Percentiles rank a stretch among this genome's conserved stretches.
Evolutionary conservation across 2,113 vertebrate species (phyloP).

Genomic region (Microtus ochrogaster): DNA sequence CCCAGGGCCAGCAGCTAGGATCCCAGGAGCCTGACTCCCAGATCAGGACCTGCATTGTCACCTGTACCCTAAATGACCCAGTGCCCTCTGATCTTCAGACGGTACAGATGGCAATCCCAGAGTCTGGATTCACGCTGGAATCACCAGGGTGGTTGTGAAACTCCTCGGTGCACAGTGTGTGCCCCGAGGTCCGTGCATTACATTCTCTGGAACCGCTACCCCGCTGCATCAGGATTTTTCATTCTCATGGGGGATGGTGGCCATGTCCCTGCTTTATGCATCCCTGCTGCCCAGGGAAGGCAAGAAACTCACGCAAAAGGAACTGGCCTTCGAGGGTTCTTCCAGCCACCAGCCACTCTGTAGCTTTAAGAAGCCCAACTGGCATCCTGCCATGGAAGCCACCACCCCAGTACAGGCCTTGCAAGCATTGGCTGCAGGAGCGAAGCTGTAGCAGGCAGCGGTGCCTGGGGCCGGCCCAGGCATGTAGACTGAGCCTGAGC

Average conservation of each 20-base stretch:
- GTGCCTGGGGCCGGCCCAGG: neutral
- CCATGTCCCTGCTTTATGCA: neutral
- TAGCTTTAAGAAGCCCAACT: conserved; percentile 52
- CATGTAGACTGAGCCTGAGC: neutral
- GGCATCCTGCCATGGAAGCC: neutral
- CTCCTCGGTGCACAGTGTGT: neutral
- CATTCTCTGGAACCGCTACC: neutral
- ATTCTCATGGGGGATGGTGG: neutral
- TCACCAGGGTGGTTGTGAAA: neutral
- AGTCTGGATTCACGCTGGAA: neutral
- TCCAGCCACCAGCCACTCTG: neutral
- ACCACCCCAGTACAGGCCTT: neutral
- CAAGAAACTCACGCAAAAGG: neutral
- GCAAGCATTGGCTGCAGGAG: neutral
- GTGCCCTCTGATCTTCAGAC: neutral
- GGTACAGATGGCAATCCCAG: neutral
- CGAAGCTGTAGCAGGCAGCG: neutral
- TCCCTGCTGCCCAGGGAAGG: neutral
- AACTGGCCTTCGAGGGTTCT: too few relatives aligned
- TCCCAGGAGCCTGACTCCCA: neutral
- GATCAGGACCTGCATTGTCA: neutral
- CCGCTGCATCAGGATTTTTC: neutral
- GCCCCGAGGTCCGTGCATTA: neutral
- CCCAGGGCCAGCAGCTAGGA: neutral
- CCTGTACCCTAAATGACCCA: neutral